Percentiles rank a stretch among this genome's conserved stretches.
phyloP scores from a whole-genome alignment of 2,797 vertebrate species.

The Sylvia borin region DNA sequence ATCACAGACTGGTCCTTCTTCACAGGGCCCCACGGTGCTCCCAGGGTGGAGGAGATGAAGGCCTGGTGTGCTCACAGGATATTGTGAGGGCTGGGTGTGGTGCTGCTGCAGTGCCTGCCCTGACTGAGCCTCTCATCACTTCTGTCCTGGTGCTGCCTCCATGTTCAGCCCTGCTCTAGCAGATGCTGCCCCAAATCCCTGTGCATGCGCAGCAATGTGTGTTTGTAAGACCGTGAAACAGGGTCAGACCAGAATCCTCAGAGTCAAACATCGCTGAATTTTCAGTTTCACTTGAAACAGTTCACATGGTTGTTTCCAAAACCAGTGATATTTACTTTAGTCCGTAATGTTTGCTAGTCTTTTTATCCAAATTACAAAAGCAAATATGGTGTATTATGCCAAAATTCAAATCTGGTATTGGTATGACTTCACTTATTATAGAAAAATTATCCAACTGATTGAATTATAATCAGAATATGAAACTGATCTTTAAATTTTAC shows the following conservation, averaged over 20 bases:
- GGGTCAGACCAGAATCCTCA: background rate
- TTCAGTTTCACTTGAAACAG: background rate
- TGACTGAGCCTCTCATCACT: background rate
- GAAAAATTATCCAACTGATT: background rate
- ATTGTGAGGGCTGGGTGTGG: background rate
- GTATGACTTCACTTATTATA: background rate
- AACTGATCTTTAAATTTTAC: background rate
- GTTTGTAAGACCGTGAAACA: background rate
- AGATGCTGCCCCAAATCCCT: background rate
- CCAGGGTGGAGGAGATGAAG: background rate
- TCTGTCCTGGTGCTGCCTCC: background rate
- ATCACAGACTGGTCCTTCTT: background rate
- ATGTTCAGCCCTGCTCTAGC: background rate
- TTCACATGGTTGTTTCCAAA: background rate
- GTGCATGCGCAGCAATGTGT: rapidly evolving
- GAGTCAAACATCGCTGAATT: background rate
- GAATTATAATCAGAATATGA: background rate
- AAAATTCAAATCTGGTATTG: background rate
- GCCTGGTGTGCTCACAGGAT: too few species aligned
- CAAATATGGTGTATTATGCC: background rate
- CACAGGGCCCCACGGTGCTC: rapidly evolving
- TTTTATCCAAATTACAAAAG: background rate
- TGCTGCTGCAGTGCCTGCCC: background rate
- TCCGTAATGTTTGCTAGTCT: background rate
- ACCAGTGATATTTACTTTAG: background rate